Percentiles rank a stretch among this genome's conserved stretches.
phyloP scores from a whole-genome alignment of 1,140 invertebrate genomes.

The Pollicipes pollicipes region DNA sequence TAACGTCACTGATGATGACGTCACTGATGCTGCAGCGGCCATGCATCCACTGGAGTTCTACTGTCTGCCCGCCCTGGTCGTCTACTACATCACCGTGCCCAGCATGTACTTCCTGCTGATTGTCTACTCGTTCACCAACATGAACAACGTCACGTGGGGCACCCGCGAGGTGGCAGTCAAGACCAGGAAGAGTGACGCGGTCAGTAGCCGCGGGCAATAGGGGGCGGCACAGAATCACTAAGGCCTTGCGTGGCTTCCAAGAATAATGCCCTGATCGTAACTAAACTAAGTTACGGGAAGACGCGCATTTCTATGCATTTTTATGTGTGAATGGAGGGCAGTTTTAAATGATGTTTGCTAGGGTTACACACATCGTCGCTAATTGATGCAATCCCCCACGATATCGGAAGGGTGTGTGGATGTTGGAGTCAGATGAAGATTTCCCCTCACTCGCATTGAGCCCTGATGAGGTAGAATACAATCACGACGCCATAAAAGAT shows the following conservation, averaged over 20 bases:
- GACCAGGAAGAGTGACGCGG: constrained; percentile 13
- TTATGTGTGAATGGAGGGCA: neutral
- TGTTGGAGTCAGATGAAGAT: too few species aligned
- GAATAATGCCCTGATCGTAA: neutral
- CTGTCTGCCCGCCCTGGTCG: constrained; percentile 53
- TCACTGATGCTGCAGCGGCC: constrained; percentile 34
- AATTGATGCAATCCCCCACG: constrained; percentile 3
- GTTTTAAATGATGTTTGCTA: too few species aligned
- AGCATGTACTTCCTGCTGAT: constrained; percentile 85
- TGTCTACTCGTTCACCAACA: constrained; percentile 75
- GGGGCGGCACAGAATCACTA: neutral
- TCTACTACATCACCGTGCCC: constrained; percentile 82
- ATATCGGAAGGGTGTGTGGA: too few species aligned
- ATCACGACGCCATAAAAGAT: too few species aligned
- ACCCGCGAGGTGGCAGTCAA: constrained; percentile 47
- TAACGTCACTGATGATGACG: too few species aligned
- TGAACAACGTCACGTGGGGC: constrained; percentile 80
- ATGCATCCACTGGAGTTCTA: constrained; percentile 67
- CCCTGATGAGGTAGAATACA: too few species aligned
- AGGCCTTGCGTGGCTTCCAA: neutral
- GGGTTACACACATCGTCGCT: neutral
- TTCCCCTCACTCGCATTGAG: too few species aligned
- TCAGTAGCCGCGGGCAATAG: too few species aligned
- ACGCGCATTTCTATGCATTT: constrained; percentile 6
- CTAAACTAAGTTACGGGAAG: constrained; percentile 6